Base-by-base conservation (phyloP, 2,888 invertebrate genomes). In the Oeneis ivallda region DNA sequence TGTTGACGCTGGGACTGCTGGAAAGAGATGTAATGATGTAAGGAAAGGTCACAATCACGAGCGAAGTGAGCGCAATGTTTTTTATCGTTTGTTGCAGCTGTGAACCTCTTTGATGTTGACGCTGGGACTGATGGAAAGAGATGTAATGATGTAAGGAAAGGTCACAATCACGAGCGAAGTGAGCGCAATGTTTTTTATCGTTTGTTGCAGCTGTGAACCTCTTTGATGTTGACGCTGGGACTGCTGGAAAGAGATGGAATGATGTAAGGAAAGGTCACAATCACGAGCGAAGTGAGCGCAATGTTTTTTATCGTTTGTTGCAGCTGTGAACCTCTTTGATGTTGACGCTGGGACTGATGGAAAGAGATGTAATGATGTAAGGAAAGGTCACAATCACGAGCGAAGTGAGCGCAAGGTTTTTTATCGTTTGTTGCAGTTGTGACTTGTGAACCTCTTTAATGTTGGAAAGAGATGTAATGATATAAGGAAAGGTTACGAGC, bases 131-230 rank as follows among this genome's bases (percentile, higher is more conserved):
- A 47, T 67, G 19, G 10, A 54, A 13, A 26, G 15, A 26, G 11
- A 41, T 53, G 17, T 1, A 45, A 8, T n/a, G 43, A 10, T 32
- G 26, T 37, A 10, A 39, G 9, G 32, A 45, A n/a, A 45, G 45
- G 15, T 47, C 32, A 34, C 32, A 34, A 8, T 7, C 37, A 37
- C 37, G 41, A 43, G 41, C 41, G 41, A 43, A 43, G 41, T 1
- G 13, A 13, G 41, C 41, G 41, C 13, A 1, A 2, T 8, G n/a
- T 37, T 37, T 37, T n/a, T 37, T 9, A 9, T 37, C 37, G 9
- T 37, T 26, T 26, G 26, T 26, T 26, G 26, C 1, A 0, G 77
- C 71, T 0, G 88, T 75, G 65, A 86, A 83, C 26, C 75, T 80
- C 13, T 71, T 74, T 69, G 69, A 41, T n/a, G 60, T 45, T 0